Evolutionary conservation across 2,888 invertebrate genomes (phyloP), one percentile per base, ranked within the genome.

Genomic region (Tubiluchus corallicola): DNA sequence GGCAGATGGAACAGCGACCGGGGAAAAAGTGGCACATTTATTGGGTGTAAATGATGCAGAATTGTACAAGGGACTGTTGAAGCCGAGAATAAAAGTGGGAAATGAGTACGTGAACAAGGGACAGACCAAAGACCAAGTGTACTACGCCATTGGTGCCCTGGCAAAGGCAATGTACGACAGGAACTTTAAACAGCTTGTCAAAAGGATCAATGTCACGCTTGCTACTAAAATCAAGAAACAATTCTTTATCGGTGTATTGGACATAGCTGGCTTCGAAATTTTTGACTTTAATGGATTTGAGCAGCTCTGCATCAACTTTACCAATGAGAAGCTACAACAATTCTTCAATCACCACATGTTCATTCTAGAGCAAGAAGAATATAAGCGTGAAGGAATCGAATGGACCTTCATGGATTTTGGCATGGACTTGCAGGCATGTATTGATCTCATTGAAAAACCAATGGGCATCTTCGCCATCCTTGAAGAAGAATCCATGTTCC

Each of bases 401-500:
- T 66, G 63, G 63, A 60, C 57, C 45, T 68, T 68, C 54, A 67
- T 66, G 44, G 66, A 65, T 51, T 64, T 58, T 50, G 90, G 90
- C 68, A 83, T 90, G 81, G 88, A 90, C 70, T 75, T 90, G 69
- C 76, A 81, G 61, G 83, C 84, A 68, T 87, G 87, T 76, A 90
- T 90, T 71, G 87, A 88, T 68, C 74, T 92, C 60, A 83, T 85
- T 65, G 85, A 85, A 72, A 85, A 84, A 94, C 98, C 98, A 63
- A 87, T 98, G 87, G 98, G 98, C 79, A 92, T 98, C 77, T 77
- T 98, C 70, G 96, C 96, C 72, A 98, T 98, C 73, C 85, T 98
- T 75, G 98, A 98, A 74, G 98, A 98, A 79, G 98, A 98, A 74
- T 94, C 92, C 83, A 96, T 98, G 88, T 98, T 98, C 81, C 98